Percentiles rank a stretch among this genome's conserved stretches.
phyloP scores from a whole-genome alignment of 2,888 invertebrate genomes.

The Oxycera nigricornis region DNA sequence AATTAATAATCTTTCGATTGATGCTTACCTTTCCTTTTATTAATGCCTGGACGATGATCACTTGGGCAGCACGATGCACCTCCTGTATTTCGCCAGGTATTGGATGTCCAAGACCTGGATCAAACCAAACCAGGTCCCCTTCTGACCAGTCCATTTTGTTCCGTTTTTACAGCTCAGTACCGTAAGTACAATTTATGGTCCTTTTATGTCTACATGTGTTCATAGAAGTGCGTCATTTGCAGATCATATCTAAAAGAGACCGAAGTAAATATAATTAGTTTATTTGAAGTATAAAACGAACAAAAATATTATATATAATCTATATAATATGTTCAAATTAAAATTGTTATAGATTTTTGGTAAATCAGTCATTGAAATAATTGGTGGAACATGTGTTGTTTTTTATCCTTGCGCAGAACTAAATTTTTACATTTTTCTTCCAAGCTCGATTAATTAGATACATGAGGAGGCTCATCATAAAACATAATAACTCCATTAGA shows the following conservation, averaged over 20 bases:
- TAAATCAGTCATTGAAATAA: no score
- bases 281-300: no score
- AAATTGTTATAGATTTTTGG: no score
- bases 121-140: constrained; percentile 95
- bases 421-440: no score
- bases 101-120: constrained; percentile 87
- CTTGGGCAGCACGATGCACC: constrained; percentile 87
- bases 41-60: constrained; percentile 86
- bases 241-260: constrained; percentile 17
- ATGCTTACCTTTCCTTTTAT: constrained; percentile 82
- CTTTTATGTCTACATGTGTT: constrained; percentile 28
- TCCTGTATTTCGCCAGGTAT: constrained; percentile 91
- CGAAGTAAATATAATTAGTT: no score
- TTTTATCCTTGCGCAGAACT: no score
- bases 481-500: no score
- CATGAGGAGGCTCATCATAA: no score
- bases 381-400: no score
- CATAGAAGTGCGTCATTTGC: not conserved
- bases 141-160: constrained; percentile 69
- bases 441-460: no score
- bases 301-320: no score
- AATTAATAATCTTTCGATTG: not conserved
- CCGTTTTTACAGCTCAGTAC: not conserved
- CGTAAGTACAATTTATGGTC: not conserved
- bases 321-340: no score